Evolutionary conservation across 2,888 invertebrate genomes (phyloP), one percentile per base, ranked within the genome.

Genomic region (Noctua fimbriata): DNA sequence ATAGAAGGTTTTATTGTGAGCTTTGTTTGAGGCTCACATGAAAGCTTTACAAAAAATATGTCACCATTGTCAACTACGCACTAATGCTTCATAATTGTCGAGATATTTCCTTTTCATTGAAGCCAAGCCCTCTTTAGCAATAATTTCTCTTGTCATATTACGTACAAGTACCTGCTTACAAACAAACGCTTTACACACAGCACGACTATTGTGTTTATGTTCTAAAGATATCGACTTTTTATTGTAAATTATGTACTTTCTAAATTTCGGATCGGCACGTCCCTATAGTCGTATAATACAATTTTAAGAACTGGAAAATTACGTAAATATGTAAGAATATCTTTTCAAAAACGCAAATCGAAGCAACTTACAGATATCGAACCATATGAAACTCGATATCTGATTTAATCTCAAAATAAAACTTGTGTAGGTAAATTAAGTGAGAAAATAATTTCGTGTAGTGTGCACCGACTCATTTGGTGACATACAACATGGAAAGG

Each of bases 51-150:
- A 94, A 95, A 95, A 95, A 95, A 94, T 92, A 90, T 94, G 94
- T 94, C 94, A 91, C 94, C 94, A 94, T 95, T 95, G 94, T 95
- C 92, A 91, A 91, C 88, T 41, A 7, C 88, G 89, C 90, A 92
- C 93, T 93, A 94, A 94, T 94, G 93, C 94, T 91, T 95, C 94
- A 94, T 95, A 95, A 95, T 95, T 95, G 95, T 95, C 92, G 93
- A 94, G 92, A 94, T 94, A 95, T 95, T 96, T 96, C 94, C 95
- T 96, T 93, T 94, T 92, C 93, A 95, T 95, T 96, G 93, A 87
- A 94, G 86, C 87, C 75, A 84, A 87, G 90, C 91, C 91, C 91
- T 92, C 91, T 92, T 93, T 92, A 93, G 92, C 92, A 93, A 94
- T 94, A 94, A 94, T 94, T 94, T 94, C 93, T 93, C 93, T 93